Base-by-base conservation (phyloP, 37 sponge, comb jelly and placozoan species). In the Tethya wilhelma region DNA sequence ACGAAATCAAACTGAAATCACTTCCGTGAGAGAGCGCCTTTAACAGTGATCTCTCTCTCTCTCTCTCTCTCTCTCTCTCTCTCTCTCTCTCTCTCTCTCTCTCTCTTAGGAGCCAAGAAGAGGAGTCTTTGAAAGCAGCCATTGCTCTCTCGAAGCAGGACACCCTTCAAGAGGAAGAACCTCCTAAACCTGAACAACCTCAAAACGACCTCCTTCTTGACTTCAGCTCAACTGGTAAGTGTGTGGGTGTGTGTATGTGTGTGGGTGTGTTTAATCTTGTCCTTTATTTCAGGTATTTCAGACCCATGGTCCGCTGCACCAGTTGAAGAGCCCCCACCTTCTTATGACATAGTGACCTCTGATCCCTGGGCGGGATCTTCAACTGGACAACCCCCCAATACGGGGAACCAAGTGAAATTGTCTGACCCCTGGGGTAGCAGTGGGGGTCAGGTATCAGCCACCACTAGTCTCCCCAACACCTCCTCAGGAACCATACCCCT, bases 81-180 rank as follows among this genome's bases (percentile, higher is more conserved):
- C 25, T 30, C 28, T 69, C 30, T 69, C 40, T 69, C 25, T n/a
- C n/a, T n/a, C 2, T 43, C 12, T 41, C 28, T 38, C 31, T 1
- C 29, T 23, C 37, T 23, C 56, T 42, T 56, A 83, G 88, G 69
- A 29, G 38, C 42, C 81, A 95, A 53, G 94, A 93, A 69, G 97
- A 93, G 69, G 94, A 89, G 62, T 76, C 67, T 77, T 57, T 93
- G 36, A 67, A 58, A 38, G 79, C 83, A 0, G 94, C 91, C 2
- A 39, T 97, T 22, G 94, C 91, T 40, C 74, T 93, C 36, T 91
- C 91, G 63, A 89, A 89, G 78, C 62, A 65, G 43, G 75, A 53
- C 28, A 43, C 31, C 22, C 22, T 30, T 17, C 31, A 33, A 20
- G 44, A 56, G 31, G 70, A 67, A 12, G 71, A 73, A 20, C 74